Base-by-base conservation (phyloP, 2,888 invertebrate species). In the Lathronympha strigana region DNA sequence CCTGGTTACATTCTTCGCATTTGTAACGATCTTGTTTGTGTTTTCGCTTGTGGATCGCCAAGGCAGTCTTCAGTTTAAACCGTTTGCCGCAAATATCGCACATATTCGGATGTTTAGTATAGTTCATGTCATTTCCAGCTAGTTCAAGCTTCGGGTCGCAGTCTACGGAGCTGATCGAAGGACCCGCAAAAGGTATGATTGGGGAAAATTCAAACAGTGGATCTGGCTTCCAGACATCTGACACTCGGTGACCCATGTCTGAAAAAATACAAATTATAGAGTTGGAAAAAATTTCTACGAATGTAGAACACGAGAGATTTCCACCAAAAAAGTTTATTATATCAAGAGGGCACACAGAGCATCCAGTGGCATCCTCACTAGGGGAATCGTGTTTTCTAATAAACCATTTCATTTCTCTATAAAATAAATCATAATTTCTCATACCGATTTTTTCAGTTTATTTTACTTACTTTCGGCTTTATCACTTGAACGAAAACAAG, bases 181-280 rank as follows among this genome's bases (percentile, higher is more conserved):
- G 36, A 21, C 53, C 36, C 4, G 53, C 36, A 4, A 21, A 15
- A 8, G 53, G n/a, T 21, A 36, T 15, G 36, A 53, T 53, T 9
- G 53, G 53, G n/a, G 53, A n/a, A 23, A 53, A 53, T 11, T 53
- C 53, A 21, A 53, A 53, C 4, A 36, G 53, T 9, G 53, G 53
- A 21, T 53, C 53, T 4, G 36, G 53, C 23, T 53, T 53, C 36
- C 36, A 53, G 38, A 53, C 53, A 15, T 23, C 36, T 21, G 53
- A 53, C 13, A 53, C 53, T 36, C 36, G 36, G 36, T 53, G 21
- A 2, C 36, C 53, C 36, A 53, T 23, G 36, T 53, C 53, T 53
- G 31, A 4, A 53, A 53, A 21, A 53, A 23, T n/a, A 13, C n/a
- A n/a, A 15, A 15, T n/a, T n/a, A n/a, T n/a, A n/a, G n/a, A n/a